Conservation (phyloP, 2,888 invertebrate genomes). For the Dolomedes plantarius region DNA sequence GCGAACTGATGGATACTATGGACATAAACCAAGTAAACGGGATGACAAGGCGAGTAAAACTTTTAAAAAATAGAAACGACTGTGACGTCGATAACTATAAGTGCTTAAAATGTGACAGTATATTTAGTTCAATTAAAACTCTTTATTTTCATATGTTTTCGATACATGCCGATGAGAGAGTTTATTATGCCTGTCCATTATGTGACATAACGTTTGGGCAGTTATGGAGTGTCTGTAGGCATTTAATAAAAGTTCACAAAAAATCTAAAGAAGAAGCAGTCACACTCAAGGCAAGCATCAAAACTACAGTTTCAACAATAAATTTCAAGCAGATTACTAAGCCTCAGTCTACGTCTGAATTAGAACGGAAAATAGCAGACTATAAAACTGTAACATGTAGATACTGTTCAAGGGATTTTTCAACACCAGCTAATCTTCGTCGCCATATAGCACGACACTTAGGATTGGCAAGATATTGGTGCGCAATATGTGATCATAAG, state of each 20-base stretch:
- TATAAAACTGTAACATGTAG: slow-evolving; percentile 74
- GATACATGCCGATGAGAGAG: slow-evolving; percentile 83
- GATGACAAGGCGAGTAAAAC: slow-evolving; percentile 57
- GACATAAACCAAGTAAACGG: too few species aligned
- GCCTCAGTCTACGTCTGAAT: too few species aligned
- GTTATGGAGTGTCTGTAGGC: slow-evolving; percentile 75
- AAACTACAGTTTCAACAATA: neutral
- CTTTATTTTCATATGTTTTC: slow-evolving; percentile 85
- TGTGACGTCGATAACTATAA: slow-evolving; percentile 73
- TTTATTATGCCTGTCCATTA: slow-evolving; percentile 86
- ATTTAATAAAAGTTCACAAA: slow-evolving; percentile 75
- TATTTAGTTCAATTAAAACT: slow-evolving; percentile 85
- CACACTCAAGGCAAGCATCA: slow-evolving; percentile 69
- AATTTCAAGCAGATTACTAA: neutral
- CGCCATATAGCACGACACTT: slow-evolving; percentile 84
- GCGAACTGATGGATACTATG: too few species aligned
- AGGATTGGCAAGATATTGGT: slow-evolving; percentile 85
- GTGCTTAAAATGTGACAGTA: slow-evolving; percentile 79
- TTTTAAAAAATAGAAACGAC: slow-evolving; percentile 74
- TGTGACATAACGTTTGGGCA: slow-evolving; percentile 85
- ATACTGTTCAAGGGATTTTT: slow-evolving; percentile 74
- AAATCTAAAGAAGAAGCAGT: slow-evolving; percentile 75
- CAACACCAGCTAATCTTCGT: slow-evolving; percentile 81
- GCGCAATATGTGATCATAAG: slow-evolving; percentile 81
- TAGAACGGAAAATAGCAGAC: slow-evolving; percentile 19